phyloP scores from a whole-genome alignment of 92 coral and sea anemone genomes.

The Diadumene lineata region DNA sequence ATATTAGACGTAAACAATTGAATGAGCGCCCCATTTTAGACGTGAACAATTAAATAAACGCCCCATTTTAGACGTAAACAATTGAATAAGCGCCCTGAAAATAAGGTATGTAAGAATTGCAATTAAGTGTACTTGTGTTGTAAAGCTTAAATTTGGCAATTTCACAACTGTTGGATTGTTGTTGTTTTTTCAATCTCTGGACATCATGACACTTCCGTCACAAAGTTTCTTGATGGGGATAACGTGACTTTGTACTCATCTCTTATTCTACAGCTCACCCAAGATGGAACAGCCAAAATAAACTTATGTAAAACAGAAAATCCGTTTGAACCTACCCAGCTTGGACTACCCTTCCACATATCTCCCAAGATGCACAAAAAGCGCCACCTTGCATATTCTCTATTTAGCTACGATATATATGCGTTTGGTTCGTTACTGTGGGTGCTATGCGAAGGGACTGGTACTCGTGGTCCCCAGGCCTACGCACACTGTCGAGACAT shows the following conservation, averaged over 20 bases:
- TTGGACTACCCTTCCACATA: constrained; percentile 59
- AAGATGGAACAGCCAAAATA: constrained; percentile 57
- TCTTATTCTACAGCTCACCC: constrained; percentile 26
- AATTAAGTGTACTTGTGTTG: no score
- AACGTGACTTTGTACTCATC: background rate
- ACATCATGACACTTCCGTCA: no score
- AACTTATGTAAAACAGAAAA: constrained; percentile 59
- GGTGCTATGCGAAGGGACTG: constrained; percentile 68
- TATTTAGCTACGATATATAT: constrained; percentile 44
- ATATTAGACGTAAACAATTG: no score
- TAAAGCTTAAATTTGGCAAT: no score
- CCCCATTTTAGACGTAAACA: no score
- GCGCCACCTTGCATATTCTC: background rate
- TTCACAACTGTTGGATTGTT: no score
- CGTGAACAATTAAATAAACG: no score
- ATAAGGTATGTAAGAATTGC: no score
- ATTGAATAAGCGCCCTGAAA: no score
- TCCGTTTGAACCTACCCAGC: constrained; percentile 48
- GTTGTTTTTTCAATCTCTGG: no score
- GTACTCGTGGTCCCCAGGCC: constrained; percentile 41
- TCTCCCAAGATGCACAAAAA: constrained; percentile 44
- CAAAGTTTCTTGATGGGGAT: no score
- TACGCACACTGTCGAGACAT: constrained; percentile 35
- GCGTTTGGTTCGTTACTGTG: constrained; percentile 63
- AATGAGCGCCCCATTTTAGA: no score